Evolutionary conservation across 2,888 invertebrate genomes (phyloP), one percentile per base, ranked within the genome.

Genomic region (Platycheirus rosarum): DNA sequence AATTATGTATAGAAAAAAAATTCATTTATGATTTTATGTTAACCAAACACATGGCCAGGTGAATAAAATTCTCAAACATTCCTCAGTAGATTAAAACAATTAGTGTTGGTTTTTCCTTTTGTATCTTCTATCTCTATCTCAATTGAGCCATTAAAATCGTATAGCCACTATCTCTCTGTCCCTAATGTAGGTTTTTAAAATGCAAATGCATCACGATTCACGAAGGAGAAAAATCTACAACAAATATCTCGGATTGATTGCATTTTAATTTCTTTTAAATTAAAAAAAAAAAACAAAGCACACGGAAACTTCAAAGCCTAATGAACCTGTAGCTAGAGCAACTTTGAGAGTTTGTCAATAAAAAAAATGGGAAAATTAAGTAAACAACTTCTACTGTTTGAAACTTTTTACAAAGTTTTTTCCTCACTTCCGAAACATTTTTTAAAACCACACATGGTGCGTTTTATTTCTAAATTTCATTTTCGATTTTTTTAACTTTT

Each of bases 91-190:
- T 20, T 35, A 18, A 68, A 68, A 62, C 55, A 68, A 73, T 73
- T 74, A 60, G 44, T 26, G 42, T 57, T 37, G 40, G 4, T 16
- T 40, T 55, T 40, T 23, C 8, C 23, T 55, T 55, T 20, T 55
- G 7, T 55, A 3, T 37, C 8, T 55, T 11, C 0, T 37, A 13
- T 29, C 18, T 16, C 40, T 40, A 18, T 16, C 35, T 14, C 26
- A 75, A 80, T 80, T 62, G 26, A 80, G 75, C 29, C 65, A 80
- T 80, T 70, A 80, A 79, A 53, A 9, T 63, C 48, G 53, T 32
- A 13, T 63, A 44, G 18, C 53, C 53, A 48, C 63, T 48, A 66
- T 57, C 76, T 48, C 3, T 11, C 32, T 9, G 48, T 53, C 51
- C 42, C 53, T 63, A 57, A 71, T 71, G 44, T 35, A 53, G 20